A percentile compares a stretch with the other conserved stretches of the same genome.
Evolutionary conservation across 2,113 vertebrate species (phyloP).

Genomic region (Phalacrocorax pelagicus): DNA sequence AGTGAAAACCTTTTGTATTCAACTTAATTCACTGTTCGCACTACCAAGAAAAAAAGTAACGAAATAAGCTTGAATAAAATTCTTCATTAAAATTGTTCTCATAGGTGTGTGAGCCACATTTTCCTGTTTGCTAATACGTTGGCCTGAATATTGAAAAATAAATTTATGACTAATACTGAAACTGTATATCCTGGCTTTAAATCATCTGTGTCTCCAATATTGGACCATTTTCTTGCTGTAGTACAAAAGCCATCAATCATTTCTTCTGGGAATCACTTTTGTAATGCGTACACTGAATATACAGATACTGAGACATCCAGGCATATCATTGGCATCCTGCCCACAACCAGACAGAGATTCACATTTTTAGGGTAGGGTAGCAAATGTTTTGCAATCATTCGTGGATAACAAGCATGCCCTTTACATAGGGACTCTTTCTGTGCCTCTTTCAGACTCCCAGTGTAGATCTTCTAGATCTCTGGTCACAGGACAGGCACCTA

Average conservation of each 20-base stretch:
- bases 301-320: not conserved
- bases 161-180: constrained; percentile 49
- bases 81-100: constrained; percentile 53
- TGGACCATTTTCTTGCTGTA: not conserved
- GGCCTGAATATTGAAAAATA: constrained; percentile 41
- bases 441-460: not conserved
- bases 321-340: not conserved
- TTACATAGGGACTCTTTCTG: not conserved
- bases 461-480: not conserved
- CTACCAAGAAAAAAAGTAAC: constrained; percentile 62
- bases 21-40: constrained; percentile 76
- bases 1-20: constrained; percentile 77
- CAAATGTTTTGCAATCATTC: not conserved
- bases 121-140: constrained; percentile 45
- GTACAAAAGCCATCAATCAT: constrained; percentile 11
- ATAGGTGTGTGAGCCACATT: not conserved
- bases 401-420: not conserved
- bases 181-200: constrained; percentile 41
- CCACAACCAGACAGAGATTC: not conserved
- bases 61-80: constrained; percentile 70
- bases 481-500: not conserved
- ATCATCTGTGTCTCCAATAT: constrained; percentile 24
- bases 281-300: not conserved
- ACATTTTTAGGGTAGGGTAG: not conserved
- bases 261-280: constrained; percentile 18